phyloP scores from a whole-genome alignment of 2,888 invertebrate genomes.

The Diplolepis rosae region DNA sequence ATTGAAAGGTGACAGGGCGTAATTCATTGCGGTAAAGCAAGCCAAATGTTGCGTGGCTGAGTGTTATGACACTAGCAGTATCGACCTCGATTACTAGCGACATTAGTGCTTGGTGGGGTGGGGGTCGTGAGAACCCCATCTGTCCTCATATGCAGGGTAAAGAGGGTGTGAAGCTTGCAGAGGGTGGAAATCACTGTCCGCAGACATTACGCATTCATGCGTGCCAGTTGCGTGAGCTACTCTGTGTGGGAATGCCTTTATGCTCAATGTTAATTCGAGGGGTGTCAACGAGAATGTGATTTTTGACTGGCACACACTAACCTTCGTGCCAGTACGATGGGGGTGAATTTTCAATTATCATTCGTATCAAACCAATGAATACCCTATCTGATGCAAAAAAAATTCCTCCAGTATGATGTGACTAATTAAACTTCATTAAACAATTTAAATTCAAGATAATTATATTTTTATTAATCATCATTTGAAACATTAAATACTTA shows the following conservation, averaged over 20 bases:
- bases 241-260: slow-evolving; percentile 67
- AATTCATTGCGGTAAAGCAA: slow-evolving; percentile 31
- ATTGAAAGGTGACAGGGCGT: slow-evolving; percentile 30
- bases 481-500: too few species aligned
- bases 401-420: not conserved
- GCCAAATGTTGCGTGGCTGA: slow-evolving; percentile 49
- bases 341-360: slow-evolving; percentile 41
- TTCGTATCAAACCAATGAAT: slow-evolving; percentile 12
- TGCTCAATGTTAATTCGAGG: slow-evolving; percentile 63
- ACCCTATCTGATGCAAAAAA: slow-evolving; percentile 19
- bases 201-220: slow-evolving; percentile 69
- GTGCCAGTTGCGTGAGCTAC: slow-evolving; percentile 60
- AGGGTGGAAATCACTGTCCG: slow-evolving; percentile 72
- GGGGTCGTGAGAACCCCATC: slow-evolving; percentile 70
- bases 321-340: slow-evolving; percentile 39
- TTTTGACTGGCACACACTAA: slow-evolving; percentile 47
- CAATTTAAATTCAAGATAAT: too few species aligned
- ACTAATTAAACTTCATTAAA: slow-evolving; percentile 8
- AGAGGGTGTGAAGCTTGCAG: slow-evolving; percentile 56
- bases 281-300: slow-evolving; percentile 61
- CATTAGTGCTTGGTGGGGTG: slow-evolving; percentile 43
- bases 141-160: slow-evolving; percentile 51
- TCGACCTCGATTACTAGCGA: slow-evolving; percentile 62
- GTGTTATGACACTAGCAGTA: slow-evolving; percentile 62
- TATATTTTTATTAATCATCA: too few species aligned